Conservation (phyloP, 2,113 vertebrate genomes). For the Pogona vitticeps region DNA sequence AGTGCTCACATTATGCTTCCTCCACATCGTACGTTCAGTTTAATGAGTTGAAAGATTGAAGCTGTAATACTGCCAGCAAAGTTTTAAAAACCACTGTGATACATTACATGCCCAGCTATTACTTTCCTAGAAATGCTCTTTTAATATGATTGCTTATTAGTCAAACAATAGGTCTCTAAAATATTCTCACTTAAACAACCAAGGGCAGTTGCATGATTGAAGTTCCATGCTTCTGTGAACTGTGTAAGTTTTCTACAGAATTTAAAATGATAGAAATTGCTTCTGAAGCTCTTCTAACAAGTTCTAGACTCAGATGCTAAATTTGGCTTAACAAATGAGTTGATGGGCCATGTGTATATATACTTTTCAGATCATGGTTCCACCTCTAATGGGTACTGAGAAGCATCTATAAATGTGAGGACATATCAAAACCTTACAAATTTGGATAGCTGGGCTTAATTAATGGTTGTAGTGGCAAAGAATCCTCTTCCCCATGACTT, state of each 20-base stretch:
- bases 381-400: not conserved
- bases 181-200: not conserved
- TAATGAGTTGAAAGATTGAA: not conserved
- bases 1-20: constrained; percentile 16
- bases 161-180: not conserved
- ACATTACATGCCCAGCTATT: not conserved
- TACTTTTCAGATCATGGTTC: not conserved
- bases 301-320: not conserved
- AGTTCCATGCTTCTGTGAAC: not conserved
- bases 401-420: not conserved
- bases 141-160: not conserved
- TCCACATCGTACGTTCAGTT: constrained; percentile 33
- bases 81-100: not conserved
- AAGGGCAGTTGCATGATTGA: not conserved
- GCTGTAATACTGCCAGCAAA: not conserved
- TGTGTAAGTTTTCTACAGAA: not conserved
- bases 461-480: not conserved
- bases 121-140: not conserved
- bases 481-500: not conserved
- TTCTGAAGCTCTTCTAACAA: not conserved
- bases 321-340: not conserved
- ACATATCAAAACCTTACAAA: not conserved
- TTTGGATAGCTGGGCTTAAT: not conserved
- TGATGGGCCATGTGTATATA: not conserved
- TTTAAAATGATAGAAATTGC: not conserved